These are phyloP conservation scores for Boleophthalmus pectinirostris DNA, from an alignment of 2,113 vertebrate genomes.

Conservation along the genomic window DNA sequence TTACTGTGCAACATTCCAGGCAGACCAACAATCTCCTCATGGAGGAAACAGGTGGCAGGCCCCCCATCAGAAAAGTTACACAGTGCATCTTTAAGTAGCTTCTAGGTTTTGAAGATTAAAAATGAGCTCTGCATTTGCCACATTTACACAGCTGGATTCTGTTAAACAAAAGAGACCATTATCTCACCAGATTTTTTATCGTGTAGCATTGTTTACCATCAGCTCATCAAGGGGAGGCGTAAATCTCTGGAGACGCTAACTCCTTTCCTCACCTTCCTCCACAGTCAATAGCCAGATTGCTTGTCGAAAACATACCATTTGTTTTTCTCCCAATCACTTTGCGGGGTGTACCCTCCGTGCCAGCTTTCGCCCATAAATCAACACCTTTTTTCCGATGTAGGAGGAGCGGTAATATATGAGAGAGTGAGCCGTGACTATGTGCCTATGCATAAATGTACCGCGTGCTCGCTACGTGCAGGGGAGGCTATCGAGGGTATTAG, in stretches of 20 bases:
- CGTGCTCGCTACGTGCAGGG: neutral
- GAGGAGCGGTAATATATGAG: slow-evolving; percentile 10
- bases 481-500: slow-evolving; percentile 36
- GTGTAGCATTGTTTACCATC: slow-evolving; percentile 49
- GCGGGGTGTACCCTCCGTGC: slow-evolving; percentile 31
- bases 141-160: no score
- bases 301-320: slow-evolving; percentile 42
- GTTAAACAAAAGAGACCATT: neutral
- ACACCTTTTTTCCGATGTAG: slow-evolving; percentile 16
- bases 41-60: no score
- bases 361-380: slow-evolving; percentile 55
- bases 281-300: slow-evolving; percentile 59
- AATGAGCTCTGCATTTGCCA: no score
- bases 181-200: neutral
- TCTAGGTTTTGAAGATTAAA: no score
- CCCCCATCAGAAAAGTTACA: no score
- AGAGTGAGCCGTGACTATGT: slow-evolving; percentile 4
- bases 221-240: slow-evolving; percentile 44
- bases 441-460: slow-evolving; percentile 39
- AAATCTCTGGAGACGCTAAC: slow-evolving; percentile 39
- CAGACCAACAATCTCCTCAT: no score
- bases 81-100: no score
- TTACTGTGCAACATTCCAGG: no score
- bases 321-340: slow-evolving; percentile 51
- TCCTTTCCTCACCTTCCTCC: slow-evolving; percentile 47